Evolutionary conservation across 2,797 vertebrate genomes (phyloP), one percentile per base, ranked within the genome.

Genomic region (Lutjanus argentimaculatus): DNA sequence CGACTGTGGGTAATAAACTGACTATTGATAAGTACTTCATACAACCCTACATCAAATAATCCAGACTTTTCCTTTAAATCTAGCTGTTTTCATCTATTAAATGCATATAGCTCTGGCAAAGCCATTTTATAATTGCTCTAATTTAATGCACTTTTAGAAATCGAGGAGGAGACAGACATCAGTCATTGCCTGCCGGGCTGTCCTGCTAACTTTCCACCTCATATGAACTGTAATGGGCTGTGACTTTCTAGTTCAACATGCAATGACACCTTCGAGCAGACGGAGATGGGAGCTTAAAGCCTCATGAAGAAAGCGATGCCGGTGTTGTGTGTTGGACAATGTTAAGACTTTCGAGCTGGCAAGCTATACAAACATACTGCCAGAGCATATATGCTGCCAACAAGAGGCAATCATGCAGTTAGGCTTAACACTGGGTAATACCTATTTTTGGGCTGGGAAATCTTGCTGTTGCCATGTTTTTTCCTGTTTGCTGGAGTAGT

Each of bases 191-290:
- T 85, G 81, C 83, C 45, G 25, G 77, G 80, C 80, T 84, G 87
- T 87, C 82, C 80, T 80, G 82, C 61, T 88, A 83, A 88, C 91
- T 90, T 90, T 92, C 84, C 90, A 92, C 86, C 89, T 89, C 85
- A 92, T 92, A 67, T 91, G 79, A 91, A 87, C 87, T 77, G 80
- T 89, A 93, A 93, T 92, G 90, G 88, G 72, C 87, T 85, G 80
- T 91, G 91, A 90, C 90, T 80, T 86, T 84, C 78, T 82, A 75
- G 74, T 86, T 91, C 83, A 87, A 84, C 85, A 85, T 86, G 86
- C 83, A 84, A 65, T 85, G 87, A 85, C 87, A 89, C 85, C 88
- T 86, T 65, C n/a, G 58, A 83, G 87, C 71, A 53, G 75, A 86
- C 65, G 69, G 73, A 79, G 68, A 64, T 64, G 16, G 67, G 43